Conservation (phyloP, 37 sponge, comb jelly and placozoan species). For the Ephydatia muelleri region DNA sequence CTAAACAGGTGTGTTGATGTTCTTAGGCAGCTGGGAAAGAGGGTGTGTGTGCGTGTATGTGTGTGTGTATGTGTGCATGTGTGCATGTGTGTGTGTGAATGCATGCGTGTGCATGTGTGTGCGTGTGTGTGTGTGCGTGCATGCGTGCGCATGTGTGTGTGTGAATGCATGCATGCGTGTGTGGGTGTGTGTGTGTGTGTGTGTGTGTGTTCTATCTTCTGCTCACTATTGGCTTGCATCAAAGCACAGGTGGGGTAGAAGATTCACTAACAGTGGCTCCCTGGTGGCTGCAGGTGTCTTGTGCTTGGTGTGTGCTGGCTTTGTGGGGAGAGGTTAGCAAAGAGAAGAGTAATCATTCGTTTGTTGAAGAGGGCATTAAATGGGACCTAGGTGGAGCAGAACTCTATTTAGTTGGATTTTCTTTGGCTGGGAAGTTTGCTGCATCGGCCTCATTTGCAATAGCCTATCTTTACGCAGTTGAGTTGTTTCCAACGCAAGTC, state of each 20-base stretch:
- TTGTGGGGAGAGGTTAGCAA: neutral
- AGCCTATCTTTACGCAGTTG: constrained; percentile 60
- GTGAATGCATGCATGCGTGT: too few species aligned
- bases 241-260: neutral
- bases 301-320: neutral
- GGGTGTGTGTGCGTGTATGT: neutral
- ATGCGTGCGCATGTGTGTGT: constrained; percentile 12
- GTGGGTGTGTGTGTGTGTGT: too few species aligned
- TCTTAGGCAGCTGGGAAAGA: neutral
- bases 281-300: neutral
- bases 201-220: neutral
- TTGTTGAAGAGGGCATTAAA: too few species aligned
- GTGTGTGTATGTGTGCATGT: neutral
- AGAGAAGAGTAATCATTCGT: too few species aligned
- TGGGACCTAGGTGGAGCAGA: neutral
- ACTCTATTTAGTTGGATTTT: neutral
- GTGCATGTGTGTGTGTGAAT: neutral
- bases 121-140: constrained; percentile 26
- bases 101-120: neutral
- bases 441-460: constrained; percentile 57
- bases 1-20: constrained; percentile 44
- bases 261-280: neutral
- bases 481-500: constrained; percentile 79
- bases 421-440: constrained; percentile 60
- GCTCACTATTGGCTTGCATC: neutral